phyloP scores from a whole-genome alignment of 2,888 invertebrate species.

The Metacarcinus magister region DNA sequence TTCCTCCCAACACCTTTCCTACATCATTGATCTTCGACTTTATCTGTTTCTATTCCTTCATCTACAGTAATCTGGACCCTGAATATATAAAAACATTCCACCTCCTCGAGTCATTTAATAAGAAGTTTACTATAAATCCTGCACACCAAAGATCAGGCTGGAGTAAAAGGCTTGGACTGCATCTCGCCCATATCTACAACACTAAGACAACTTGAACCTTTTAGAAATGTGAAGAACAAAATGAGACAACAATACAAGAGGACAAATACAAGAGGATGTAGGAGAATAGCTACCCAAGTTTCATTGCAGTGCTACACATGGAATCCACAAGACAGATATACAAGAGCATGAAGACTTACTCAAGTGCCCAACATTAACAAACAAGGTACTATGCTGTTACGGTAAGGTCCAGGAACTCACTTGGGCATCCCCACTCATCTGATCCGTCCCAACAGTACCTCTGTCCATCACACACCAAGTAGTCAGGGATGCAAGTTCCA shows the following conservation, averaged over 20 bases:
- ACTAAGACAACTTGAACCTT: neutral
- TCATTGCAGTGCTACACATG: neutral
- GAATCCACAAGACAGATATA: neutral
- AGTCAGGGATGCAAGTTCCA: slow-evolving; percentile 76
- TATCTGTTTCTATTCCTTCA: no score
- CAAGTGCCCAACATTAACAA: neutral
- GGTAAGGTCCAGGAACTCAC: neutral
- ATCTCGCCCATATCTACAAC: neutral
- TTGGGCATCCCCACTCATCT: slow-evolving; percentile 72
- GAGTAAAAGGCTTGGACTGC: neutral
- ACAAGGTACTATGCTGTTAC: neutral
- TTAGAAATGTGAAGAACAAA: neutral
- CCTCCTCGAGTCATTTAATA: neutral
- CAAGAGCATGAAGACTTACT: neutral
- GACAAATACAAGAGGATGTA: neutral
- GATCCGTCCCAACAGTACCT: slow-evolving; percentile 79
- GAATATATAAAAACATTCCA: no score
- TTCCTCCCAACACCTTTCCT: no score
- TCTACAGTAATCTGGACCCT: no score
- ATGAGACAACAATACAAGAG: neutral
- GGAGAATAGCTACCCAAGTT: neutral
- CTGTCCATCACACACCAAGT: slow-evolving; percentile 76
- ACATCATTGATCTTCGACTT: no score
- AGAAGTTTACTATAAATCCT: neutral
- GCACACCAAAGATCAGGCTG: neutral